Evolutionary conservation across 2,888 invertebrate genomes (phyloP).

Genomic region (Athalia circularis): DNA sequence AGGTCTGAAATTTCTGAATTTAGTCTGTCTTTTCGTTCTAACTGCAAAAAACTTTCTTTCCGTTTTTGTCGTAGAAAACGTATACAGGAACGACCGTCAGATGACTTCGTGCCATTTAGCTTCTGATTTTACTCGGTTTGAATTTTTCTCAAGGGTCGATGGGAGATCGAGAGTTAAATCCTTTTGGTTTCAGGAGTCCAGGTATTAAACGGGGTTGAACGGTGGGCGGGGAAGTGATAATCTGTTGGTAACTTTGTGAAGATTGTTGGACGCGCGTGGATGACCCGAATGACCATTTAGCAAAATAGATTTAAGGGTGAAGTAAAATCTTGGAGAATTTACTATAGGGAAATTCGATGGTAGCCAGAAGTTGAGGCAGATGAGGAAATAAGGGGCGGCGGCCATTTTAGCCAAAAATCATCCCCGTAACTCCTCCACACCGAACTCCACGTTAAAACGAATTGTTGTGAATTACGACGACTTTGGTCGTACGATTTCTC

Average conservation of each 20-base stretch:
- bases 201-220: conserved; percentile 32
- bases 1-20: too few relatives aligned
- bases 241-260: conserved; percentile 68
- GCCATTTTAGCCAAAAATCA: conserved; percentile 60
- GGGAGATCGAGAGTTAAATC: conserved; percentile 17
- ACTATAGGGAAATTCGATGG: too few relatives aligned
- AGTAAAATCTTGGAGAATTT: conserved; percentile 63
- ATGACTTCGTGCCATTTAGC: too few relatives aligned
- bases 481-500: not conserved
- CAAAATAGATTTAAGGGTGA: conserved; percentile 51
- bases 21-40: too few relatives aligned
- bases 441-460: conserved; percentile 20
- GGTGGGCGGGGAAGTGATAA: conserved; percentile 69
- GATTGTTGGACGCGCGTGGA: conserved; percentile 55
- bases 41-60: too few relatives aligned
- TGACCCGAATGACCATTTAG: conserved; percentile 49
- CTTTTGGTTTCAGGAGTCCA: not conserved
- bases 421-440: conserved; percentile 67
- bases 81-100: too few relatives aligned
- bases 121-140: not conserved
- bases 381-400: not conserved
- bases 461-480: too few relatives aligned
- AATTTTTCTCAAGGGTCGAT: not conserved
- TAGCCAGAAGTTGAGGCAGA: too few relatives aligned
- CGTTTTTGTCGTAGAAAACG: too few relatives aligned